Base-by-base conservation (phyloP, 2,797 vertebrate genomes). In the Dicrostonyx torquatus region DNA sequence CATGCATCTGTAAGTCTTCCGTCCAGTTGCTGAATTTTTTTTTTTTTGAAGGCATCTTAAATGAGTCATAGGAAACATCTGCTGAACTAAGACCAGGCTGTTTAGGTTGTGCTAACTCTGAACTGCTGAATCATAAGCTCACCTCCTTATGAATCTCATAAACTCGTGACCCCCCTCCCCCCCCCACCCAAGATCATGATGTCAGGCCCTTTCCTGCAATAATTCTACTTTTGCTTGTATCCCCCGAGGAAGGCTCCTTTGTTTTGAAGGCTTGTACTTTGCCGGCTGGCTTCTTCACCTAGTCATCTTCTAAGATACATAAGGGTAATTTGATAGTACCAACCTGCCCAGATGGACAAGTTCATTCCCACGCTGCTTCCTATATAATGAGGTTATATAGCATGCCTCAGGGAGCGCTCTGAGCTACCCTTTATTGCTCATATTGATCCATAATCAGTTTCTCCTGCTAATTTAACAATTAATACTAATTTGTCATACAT, bases 31-130 rank as follows among this genome's bases (percentile, higher is more conserved):
- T 40, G 45, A 83, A 53, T 70, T 80, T 84, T 88, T 48, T 40
- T 70, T 48, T 40, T 72, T 75, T 48, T 66, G 48, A 72, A 87
- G 84, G 20, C 93, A 89, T 89, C 87, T 87, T 77, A 77, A 94
- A 68, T 58, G 60, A 77, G 37, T 92, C 93, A 89, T 37, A 53
- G 68, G 66, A 76, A 94, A 89, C 43, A 96, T 68, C 70, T 76
- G 80, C 24, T 58, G 55, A 50, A 62, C 20, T 10, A 68, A 58
- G 76, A 77, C 43, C 89, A 93, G 84, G 68, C 79, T 94, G 88
- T 91, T 92, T 92, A 89, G 91, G 34, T 64, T 77, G 66, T 93
- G 70, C 76, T 53, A 72, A 96, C 48, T 91, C 87, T 55, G 45
- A 92, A 86, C 70, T 93, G 85, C 55, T 76, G 92, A 91, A 77